A percentile compares a stretch with the other conserved stretches of the same genome.
These are phyloP conservation scores for Drosophila orena DNA, from an alignment of 1,140 invertebrate species.

Conservation along the genomic window DNA sequence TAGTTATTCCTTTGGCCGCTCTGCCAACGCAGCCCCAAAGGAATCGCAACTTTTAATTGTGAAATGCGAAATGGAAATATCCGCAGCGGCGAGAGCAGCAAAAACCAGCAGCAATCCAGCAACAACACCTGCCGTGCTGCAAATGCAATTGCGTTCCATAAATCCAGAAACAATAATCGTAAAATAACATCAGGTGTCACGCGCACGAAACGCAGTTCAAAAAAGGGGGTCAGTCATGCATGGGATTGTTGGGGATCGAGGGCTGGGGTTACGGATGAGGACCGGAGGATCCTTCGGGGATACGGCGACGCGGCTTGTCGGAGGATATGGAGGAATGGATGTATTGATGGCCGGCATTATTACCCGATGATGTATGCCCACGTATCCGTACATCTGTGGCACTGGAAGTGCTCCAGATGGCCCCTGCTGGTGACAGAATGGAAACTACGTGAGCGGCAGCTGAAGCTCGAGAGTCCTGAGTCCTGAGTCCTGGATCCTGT, in stretches of 20 bases:
- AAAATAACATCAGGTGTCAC: conserved; percentile 83
- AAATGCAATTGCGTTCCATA: conserved; percentile 79
- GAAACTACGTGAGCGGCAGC: conserved; percentile 6
- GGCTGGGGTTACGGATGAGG: conserved; percentile 1
- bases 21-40: conserved; percentile 10
- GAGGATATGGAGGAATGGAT: conserved; percentile 8
- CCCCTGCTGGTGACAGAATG: conserved; percentile 26
- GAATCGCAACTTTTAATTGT: conserved; percentile 42
- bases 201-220: conserved; percentile 60
- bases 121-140: conserved; percentile 59
- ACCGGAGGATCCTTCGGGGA: conserved; percentile 13
- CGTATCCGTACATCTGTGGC: conserved; percentile 18
- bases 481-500: not conserved
- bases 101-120: conserved; percentile 10
- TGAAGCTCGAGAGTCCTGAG: not conserved
- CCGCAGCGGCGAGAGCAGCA: not conserved
- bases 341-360: conserved; percentile 30
- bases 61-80: conserved; percentile 33
- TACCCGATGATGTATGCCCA: conserved; percentile 41
- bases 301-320: conserved; percentile 4
- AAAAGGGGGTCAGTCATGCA: conserved; percentile 23
- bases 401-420: conserved; percentile 23
- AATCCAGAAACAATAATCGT: conserved; percentile 82
- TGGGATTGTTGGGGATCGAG: not conserved
- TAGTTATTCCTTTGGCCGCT: conserved; percentile 29